Evolutionary conservation across 2,113 vertebrate genomes (phyloP).

Genomic region (Galeopterus variegatus): DNA sequence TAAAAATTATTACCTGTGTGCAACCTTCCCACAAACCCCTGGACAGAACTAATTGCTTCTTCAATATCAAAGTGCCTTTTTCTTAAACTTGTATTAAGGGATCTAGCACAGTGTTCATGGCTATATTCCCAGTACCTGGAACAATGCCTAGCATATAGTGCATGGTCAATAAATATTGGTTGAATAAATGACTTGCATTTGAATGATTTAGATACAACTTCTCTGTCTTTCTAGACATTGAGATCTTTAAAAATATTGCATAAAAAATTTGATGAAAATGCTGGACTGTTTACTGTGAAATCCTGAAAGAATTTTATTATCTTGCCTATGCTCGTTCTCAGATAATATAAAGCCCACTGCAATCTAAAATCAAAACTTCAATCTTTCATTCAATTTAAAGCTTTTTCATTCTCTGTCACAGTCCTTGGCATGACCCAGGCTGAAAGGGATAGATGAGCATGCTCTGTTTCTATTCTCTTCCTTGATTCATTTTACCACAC

Average conservation of each 20-base stretch:
- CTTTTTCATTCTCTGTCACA: background rate
- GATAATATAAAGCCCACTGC: background rate
- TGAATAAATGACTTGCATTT: conserved; percentile 56
- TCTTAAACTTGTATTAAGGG: background rate
- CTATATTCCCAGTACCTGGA: background rate
- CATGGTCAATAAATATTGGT: conserved; percentile 52
- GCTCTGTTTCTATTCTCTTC: background rate
- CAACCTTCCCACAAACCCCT: background rate
- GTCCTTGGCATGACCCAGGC: background rate
- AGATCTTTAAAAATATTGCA: background rate
- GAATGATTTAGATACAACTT: conserved; percentile 37
- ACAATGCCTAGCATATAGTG: background rate
- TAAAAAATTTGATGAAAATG: conserved; percentile 16
- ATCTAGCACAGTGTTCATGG: background rate
- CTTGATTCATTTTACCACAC: background rate
- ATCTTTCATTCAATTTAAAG: conserved; percentile 16
- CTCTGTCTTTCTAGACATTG: background rate
- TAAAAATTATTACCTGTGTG: background rate
- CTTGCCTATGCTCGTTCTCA: background rate
- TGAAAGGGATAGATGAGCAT: background rate
- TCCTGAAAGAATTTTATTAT: background rate
- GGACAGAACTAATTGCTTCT: background rate
- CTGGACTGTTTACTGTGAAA: conserved; percentile 22
- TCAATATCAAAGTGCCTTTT: conserved; percentile 35
- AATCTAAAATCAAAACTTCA: background rate